Percentiles rank a stretch among this genome's conserved stretches.
These are phyloP conservation scores for Acanthurus lineatus DNA, from an alignment of 2,797 vertebrate species.

Conservation along the genomic window DNA sequence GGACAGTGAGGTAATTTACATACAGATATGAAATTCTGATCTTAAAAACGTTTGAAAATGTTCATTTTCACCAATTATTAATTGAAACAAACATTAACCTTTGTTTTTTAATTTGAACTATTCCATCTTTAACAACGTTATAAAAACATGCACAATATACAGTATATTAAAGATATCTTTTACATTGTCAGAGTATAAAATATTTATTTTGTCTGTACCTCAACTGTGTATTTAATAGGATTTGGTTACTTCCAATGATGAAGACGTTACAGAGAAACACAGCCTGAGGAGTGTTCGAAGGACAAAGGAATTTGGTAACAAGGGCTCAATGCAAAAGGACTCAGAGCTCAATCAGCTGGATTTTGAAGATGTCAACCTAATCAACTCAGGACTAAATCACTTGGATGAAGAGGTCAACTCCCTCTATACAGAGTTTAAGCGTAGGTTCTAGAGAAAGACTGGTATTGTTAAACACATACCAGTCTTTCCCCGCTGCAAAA, in stretches of 20 bases:
- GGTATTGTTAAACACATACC: too few species aligned
- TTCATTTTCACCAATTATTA: too few species aligned
- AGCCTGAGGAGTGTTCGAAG: constrained; percentile 76
- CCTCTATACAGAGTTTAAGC: constrained; percentile 85
- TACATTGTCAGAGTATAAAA: neutral
- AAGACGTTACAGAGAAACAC: constrained; percentile 75
- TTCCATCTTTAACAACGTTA: too few species aligned
- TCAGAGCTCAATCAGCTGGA: constrained; percentile 83
- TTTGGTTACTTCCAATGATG: constrained; percentile 75
- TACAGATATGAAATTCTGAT: too few species aligned
- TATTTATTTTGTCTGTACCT: neutral
- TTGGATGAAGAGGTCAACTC: constrained; percentile 70
- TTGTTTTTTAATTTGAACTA: too few species aligned
- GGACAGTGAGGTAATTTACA: too few species aligned
- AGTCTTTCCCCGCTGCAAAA: too few species aligned
- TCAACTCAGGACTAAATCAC: constrained; percentile 85
- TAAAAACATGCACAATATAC: neutral
- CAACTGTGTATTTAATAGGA: constrained; percentile 77
- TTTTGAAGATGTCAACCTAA: constrained; percentile 70
- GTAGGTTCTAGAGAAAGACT: constrained; percentile 74
- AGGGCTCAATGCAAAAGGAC: constrained; percentile 81
- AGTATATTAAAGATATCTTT: neutral
- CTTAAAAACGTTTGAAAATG: too few species aligned
- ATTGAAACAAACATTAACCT: too few species aligned
- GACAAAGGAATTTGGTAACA: constrained; percentile 75